Evolutionary conservation across 2,888 invertebrate species (phyloP).

Genomic region (Acleris literana): DNA sequence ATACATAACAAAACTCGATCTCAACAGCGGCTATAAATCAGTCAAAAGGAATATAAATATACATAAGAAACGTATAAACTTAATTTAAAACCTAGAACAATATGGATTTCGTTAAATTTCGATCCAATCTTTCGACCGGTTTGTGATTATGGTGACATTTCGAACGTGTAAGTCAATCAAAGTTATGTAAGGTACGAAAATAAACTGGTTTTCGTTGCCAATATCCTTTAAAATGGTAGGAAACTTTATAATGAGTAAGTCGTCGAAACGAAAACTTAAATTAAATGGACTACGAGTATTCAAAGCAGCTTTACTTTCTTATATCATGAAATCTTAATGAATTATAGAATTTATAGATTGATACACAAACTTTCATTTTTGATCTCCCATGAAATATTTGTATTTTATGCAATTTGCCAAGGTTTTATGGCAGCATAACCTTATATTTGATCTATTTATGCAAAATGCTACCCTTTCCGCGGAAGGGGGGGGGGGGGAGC

Average conservation of each 20-base stretch:
- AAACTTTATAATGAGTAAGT: neutral
- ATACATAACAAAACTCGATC: neutral
- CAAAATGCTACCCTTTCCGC: no score
- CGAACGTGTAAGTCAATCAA: conserved; percentile 19
- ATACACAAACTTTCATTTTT: no score
- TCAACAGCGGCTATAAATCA: conserved; percentile 8
- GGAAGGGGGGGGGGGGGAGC: no score
- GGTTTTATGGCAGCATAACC: no score
- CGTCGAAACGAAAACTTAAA: neutral
- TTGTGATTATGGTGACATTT: conserved; percentile 21
- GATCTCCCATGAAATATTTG: no score
- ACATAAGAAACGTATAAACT: conserved; percentile 13
- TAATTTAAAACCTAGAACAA: conserved; percentile 17
- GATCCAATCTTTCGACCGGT: conserved; percentile 11
- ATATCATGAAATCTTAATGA: no score
- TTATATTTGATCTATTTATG: no score
- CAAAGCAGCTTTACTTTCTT: neutral
- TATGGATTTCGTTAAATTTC: conserved; percentile 10
- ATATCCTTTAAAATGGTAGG: neutral
- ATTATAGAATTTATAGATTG: no score
- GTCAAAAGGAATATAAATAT: conserved; percentile 15
- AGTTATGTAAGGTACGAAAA: conserved; percentile 12
- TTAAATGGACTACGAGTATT: neutral
- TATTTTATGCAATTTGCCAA: no score
- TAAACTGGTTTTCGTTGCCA: conserved; percentile 16